phyloP scores from a whole-genome alignment of 2,888 invertebrate genomes.

The Cinara cedri region DNA sequence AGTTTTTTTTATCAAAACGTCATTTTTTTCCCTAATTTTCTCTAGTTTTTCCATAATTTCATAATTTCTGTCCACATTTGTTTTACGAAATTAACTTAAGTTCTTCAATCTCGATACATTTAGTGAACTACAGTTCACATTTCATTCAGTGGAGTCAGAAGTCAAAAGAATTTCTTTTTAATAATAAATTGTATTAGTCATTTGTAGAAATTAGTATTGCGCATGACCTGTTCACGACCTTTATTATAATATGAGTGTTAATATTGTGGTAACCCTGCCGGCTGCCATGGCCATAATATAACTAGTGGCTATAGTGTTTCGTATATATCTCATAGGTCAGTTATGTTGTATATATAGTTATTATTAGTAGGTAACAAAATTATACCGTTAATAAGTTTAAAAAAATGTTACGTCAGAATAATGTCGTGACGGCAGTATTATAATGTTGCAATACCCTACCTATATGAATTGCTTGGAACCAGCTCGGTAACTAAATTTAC shows the following conservation, averaged over 20 bases:
- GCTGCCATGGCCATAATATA: neutral
- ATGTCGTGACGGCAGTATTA: conserved; percentile 28
- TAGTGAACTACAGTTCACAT: conserved; percentile 2
- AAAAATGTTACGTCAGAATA: conserved; percentile 32
- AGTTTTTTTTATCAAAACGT: too few relatives aligned
- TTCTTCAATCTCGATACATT: neutral
- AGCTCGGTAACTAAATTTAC: conserved; percentile 1
- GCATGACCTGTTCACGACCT: conserved; percentile 22
- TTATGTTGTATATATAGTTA: neutral
- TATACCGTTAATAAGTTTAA: conserved; percentile 15
- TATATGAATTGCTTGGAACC: neutral
- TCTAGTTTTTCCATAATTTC: too few relatives aligned
- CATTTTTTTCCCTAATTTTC: too few relatives aligned
- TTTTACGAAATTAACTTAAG: too few relatives aligned
- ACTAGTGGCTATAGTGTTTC: too few relatives aligned
- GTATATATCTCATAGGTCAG: too few relatives aligned
- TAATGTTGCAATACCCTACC: conserved; percentile 2
- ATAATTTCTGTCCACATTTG: too few relatives aligned
- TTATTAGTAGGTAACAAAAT: neutral
- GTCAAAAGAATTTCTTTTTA: neutral
- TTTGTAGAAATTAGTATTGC: conserved; percentile 1
- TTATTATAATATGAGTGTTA: conserved; percentile 18
- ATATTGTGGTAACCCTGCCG: neutral
- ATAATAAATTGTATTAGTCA: conserved; percentile 14
- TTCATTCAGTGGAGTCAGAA: neutral